These are phyloP conservation scores for Pyrrhosoma nymphula DNA, from an alignment of 2,888 invertebrate species.

Conservation along the genomic window DNA sequence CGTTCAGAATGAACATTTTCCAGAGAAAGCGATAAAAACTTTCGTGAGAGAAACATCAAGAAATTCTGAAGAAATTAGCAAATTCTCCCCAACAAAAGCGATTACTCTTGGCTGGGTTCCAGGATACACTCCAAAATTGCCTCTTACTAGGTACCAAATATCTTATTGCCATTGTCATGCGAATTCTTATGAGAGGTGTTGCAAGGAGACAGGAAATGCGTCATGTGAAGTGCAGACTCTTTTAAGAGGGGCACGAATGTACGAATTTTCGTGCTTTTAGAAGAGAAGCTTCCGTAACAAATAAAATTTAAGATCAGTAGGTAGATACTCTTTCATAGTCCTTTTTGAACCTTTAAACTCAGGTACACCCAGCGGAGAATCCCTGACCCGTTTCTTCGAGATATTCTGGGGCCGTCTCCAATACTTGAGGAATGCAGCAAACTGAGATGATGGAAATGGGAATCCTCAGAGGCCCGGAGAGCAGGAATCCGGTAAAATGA, in stretches of 20 bases:
- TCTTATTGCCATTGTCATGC: neutral
- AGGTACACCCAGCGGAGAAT: neutral
- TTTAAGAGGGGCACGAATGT: neutral
- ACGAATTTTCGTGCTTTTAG: neutral
- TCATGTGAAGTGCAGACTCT: neutral
- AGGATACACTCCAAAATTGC: neutral
- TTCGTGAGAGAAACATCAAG: no score
- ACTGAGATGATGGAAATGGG: neutral
- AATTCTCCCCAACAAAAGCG: neutral
- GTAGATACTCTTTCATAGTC: neutral
- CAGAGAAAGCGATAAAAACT: no score
- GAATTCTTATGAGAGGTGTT: neutral
- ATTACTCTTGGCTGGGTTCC: neutral
- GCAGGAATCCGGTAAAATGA: neutral
- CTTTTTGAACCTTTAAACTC: neutral
- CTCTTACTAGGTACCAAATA: neutral
- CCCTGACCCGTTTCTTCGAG: neutral
- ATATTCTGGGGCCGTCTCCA: neutral
- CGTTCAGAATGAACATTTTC: no score
- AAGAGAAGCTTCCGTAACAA: neutral
- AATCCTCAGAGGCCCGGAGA: neutral
- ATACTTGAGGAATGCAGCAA: neutral
- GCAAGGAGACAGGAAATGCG: neutral
- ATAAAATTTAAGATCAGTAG: neutral
- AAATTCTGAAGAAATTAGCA: neutral